Evolutionary conservation across 2,113 vertebrate genomes (phyloP).

Genomic region (Xenopus tropicalis): DNA sequence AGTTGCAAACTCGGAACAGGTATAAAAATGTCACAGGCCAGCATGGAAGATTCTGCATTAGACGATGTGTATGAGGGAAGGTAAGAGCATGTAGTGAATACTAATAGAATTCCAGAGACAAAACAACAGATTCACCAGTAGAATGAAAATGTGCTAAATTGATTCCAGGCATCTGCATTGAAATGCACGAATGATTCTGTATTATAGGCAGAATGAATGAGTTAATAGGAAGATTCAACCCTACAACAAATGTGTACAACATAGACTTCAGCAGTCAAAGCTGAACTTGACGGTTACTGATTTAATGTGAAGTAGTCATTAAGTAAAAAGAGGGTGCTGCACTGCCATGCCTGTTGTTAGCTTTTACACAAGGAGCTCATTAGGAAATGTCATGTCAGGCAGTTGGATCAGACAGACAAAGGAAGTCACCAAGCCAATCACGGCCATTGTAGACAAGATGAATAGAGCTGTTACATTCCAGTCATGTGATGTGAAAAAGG

Average conservation of each 20-base stretch:
- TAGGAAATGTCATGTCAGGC: conserved; percentile 52
- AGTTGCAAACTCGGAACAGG: background rate
- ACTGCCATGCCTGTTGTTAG: conserved; percentile 46
- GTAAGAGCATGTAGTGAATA: conserved; percentile 30
- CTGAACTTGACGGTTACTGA: conserved; percentile 12
- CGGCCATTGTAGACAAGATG: conserved; percentile 49
- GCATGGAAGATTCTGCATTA: conserved; percentile 32
- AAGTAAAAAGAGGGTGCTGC: conserved; percentile 44
- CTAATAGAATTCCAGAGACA: conserved; percentile 43
- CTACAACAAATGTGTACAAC: conserved; percentile 31
- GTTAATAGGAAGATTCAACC: conserved; percentile 35
- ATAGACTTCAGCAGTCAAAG: background rate
- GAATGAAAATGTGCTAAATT: conserved; percentile 40
- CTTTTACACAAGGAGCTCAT: conserved; percentile 51
- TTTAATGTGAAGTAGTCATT: conserved; percentile 41
- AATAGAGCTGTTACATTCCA: conserved; percentile 48
- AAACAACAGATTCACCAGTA: conserved; percentile 33
- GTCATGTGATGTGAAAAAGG: background rate
- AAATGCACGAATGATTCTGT: conserved; percentile 43
- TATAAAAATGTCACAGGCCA: conserved; percentile 16
- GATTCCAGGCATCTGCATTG: conserved; percentile 42
- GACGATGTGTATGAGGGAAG: conserved; percentile 29
- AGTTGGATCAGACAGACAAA: conserved; percentile 54
- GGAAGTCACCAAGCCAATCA: conserved; percentile 57
- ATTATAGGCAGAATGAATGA: conserved; percentile 41